Evolutionary conservation across 2,113 vertebrate genomes (phyloP).

Genomic region (Tetraodon nigroviridis): DNA sequence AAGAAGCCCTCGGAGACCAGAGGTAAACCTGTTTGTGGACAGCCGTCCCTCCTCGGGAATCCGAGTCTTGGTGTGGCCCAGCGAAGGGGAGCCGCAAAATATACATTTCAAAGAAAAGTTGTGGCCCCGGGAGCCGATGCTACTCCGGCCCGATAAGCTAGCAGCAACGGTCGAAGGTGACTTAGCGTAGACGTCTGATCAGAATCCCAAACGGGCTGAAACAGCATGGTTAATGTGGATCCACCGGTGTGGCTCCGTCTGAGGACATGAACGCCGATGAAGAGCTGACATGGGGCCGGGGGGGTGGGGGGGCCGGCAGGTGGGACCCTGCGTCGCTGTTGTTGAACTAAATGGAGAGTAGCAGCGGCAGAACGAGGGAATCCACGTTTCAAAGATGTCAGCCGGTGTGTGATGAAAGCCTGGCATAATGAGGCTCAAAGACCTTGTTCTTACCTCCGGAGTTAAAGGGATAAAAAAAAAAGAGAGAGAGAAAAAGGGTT

Average conservation of each 20-base stretch:
- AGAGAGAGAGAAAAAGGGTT: slow-evolving; percentile 5
- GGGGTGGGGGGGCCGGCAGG: slow-evolving; percentile 27
- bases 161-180: slow-evolving; percentile 57
- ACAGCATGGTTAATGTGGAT: slow-evolving; percentile 38
- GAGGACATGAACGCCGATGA: slow-evolving; percentile 35
- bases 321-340: slow-evolving; percentile 46
- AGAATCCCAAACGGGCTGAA: slow-evolving; percentile 50
- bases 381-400: slow-evolving; percentile 72
- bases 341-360: slow-evolving; percentile 63
- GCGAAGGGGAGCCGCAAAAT: slow-evolving; percentile 40
- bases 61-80: slow-evolving; percentile 11
- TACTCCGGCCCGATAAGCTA: slow-evolving; percentile 37
- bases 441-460: slow-evolving; percentile 73
- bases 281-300: slow-evolving; percentile 25
- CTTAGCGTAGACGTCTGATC: slow-evolving; percentile 42
- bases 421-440: slow-evolving; percentile 70
- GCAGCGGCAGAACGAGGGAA: slow-evolving; percentile 33
- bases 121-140: slow-evolving; percentile 22
- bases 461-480: slow-evolving; percentile 45
- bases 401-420: slow-evolving; percentile 68
- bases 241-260: slow-evolving; percentile 27
- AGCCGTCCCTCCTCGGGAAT: not conserved
- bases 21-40: slow-evolving; percentile 72
- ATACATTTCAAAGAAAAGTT: slow-evolving; percentile 59
- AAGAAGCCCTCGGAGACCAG: slow-evolving; percentile 80